These are phyloP conservation scores for Parnassius mnemosyne DNA, from an alignment of 2,888 invertebrate genomes.

Conservation along the genomic window DNA sequence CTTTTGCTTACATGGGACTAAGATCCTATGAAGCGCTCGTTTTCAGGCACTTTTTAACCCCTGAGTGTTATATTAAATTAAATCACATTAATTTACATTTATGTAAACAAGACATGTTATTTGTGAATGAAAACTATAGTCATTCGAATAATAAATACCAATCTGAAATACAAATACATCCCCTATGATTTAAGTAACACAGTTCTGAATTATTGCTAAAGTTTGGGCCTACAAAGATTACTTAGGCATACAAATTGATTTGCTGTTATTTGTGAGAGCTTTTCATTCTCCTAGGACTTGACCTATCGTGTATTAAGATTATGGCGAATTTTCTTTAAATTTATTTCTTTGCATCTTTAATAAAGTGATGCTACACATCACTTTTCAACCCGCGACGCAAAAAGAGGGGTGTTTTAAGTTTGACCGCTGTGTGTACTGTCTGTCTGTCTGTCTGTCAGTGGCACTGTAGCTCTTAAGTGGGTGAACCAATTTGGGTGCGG, in stretches of 20 bases:
- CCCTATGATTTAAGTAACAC: background rate
- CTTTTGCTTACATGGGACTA: no score
- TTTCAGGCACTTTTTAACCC: no score
- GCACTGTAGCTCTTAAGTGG: no score
- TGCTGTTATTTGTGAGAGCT: constrained; percentile 11
- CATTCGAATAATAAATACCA: constrained; percentile 11
- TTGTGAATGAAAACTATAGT: constrained; percentile 2
- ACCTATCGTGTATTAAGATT: constrained; percentile 11
- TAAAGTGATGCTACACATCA: background rate
- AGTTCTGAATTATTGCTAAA: constrained; percentile 18
- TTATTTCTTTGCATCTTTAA: background rate
- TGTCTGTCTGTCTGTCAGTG: no score
- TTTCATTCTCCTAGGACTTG: constrained; percentile 11
- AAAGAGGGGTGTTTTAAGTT: no score
- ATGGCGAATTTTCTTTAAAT: background rate
- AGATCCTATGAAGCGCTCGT: no score
- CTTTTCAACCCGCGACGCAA: no score
- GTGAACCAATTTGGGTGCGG: no score
- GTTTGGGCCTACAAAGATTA: constrained; percentile 10
- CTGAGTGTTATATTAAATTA: no score
- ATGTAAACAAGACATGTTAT: constrained; percentile 11
- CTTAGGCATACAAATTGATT: constrained; percentile 18
- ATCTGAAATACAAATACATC: background rate
- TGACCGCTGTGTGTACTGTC: no score
- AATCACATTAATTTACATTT: background rate